A percentile compares a stretch with the other conserved stretches of the same genome.
Conservation (phyloP, 2,888 invertebrate genomes). For the Pyrocoelia pectoralis region DNA sequence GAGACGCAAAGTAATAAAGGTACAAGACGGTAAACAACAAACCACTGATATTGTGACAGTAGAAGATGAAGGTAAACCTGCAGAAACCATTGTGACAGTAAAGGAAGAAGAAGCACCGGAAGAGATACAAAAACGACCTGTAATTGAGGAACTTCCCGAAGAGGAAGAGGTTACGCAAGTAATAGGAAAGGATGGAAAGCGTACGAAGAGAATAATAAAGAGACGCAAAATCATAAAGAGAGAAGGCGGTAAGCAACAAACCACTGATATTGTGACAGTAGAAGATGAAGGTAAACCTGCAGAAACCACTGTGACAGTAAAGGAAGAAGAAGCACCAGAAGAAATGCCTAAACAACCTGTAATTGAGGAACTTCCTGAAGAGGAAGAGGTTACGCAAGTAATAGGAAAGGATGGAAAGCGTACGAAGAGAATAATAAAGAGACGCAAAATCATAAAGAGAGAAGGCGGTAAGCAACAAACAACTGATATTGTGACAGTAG, state of each 20-base stretch:
- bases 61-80: constrained; percentile 57
- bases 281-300: constrained; percentile 48
- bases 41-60: constrained; percentile 53
- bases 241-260: constrained; percentile 49
- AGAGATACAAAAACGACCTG: constrained; percentile 34
- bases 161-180: constrained; percentile 43
- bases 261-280: constrained; percentile 42
- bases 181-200: constrained; percentile 44
- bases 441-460: constrained; percentile 25
- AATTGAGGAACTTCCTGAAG: constrained; percentile 39
- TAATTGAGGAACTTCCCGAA: constrained; percentile 28
- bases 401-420: constrained; percentile 36
- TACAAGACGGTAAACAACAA: constrained; percentile 54
- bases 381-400: constrained; percentile 33
- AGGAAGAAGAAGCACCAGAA: constrained; percentile 36
- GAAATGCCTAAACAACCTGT: constrained; percentile 32
- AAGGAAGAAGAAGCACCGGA: constrained; percentile 36
- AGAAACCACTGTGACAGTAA: constrained; percentile 39
- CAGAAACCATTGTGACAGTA: constrained; percentile 49
- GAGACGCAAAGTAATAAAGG: constrained; percentile 55
- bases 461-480: constrained; percentile 26
- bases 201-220: constrained; percentile 52
- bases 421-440: constrained; percentile 20
- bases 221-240: constrained; percentile 46
- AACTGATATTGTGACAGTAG: constrained; percentile 39